These are phyloP conservation scores for Rutpela maculata DNA, from an alignment of 2,888 invertebrate species.

Conservation along the genomic window DNA sequence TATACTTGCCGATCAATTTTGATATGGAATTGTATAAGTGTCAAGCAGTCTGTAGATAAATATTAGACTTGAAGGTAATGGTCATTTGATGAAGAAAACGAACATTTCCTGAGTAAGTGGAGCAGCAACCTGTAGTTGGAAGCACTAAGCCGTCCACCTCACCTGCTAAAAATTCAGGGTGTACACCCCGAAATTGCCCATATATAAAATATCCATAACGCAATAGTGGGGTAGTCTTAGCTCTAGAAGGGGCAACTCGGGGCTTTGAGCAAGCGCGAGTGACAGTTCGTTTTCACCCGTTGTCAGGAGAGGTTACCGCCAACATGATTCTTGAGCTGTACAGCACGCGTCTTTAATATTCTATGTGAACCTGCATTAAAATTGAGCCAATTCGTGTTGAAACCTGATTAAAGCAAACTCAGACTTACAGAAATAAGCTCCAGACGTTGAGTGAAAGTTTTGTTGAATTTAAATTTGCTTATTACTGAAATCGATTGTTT, in stretches of 20 bases:
- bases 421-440: constrained; percentile 14
- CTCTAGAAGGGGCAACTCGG: constrained; percentile 44
- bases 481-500: constrained; percentile 33
- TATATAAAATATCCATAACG: constrained; percentile 47
- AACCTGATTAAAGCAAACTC: constrained; percentile 11
- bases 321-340: constrained; percentile 14
- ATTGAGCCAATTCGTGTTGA: constrained; percentile 16
- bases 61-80: too few relatives aligned
- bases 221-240: constrained; percentile 43
- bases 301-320: constrained; percentile 39
- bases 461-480: constrained; percentile 14
- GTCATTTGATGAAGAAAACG: neutral
- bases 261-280: constrained; percentile 44
- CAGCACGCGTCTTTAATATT: constrained; percentile 27
- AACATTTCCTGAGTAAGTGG: neutral
- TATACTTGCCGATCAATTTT: too few relatives aligned
- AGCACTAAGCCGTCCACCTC: constrained; percentile 5
- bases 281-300: constrained; percentile 34
- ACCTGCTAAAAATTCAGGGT: constrained; percentile 45
- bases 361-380: constrained; percentile 18
- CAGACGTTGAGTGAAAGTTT: constrained; percentile 15
- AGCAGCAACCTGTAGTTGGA: constrained; percentile 31
- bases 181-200: constrained; percentile 43
- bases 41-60: too few relatives aligned
- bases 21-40: too few relatives aligned